Evolutionary conservation across 2,888 invertebrate species (phyloP).

Genomic region (Eupithecia subumbrata): DNA sequence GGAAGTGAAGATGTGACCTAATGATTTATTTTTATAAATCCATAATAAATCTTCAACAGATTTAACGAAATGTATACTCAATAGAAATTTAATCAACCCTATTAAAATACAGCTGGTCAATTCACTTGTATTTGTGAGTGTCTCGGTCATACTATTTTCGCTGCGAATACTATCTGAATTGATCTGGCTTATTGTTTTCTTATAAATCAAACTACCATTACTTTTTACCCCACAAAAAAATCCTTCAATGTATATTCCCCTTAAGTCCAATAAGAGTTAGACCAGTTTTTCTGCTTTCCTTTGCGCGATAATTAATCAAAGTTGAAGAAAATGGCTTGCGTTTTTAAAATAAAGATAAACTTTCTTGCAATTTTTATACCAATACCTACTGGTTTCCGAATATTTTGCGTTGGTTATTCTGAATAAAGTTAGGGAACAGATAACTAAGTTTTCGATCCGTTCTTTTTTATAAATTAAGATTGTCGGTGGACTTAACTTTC

Average conservation of each 20-base stretch:
- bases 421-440: background rate
- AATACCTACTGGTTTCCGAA: background rate
- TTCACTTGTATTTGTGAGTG: background rate
- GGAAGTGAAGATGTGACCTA: too few species aligned
- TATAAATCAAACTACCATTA: background rate
- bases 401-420: slow-evolving; percentile 3
- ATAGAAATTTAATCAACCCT: too few species aligned
- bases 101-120: background rate
- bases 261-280: slow-evolving; percentile 17
- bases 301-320: slow-evolving; percentile 27
- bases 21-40: too few species aligned
- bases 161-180: background rate
- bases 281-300: slow-evolving; percentile 20
- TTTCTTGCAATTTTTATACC: slow-evolving; percentile 4
- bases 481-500: background rate
- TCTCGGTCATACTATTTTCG: too few species aligned
- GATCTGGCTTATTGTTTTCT: background rate
- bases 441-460: background rate
- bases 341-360: slow-evolving; percentile 18
- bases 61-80: too few species aligned
- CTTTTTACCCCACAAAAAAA: background rate
- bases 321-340: slow-evolving; percentile 21
- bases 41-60: too few species aligned
- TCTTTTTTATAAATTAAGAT: background rate
- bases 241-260: slow-evolving; percentile 4